Evolutionary conservation across 35 echinoderm and acorn worm genomes (phyloP), one percentile per base, ranked within the genome.

Genomic region (Lytechinus variegatus): DNA sequence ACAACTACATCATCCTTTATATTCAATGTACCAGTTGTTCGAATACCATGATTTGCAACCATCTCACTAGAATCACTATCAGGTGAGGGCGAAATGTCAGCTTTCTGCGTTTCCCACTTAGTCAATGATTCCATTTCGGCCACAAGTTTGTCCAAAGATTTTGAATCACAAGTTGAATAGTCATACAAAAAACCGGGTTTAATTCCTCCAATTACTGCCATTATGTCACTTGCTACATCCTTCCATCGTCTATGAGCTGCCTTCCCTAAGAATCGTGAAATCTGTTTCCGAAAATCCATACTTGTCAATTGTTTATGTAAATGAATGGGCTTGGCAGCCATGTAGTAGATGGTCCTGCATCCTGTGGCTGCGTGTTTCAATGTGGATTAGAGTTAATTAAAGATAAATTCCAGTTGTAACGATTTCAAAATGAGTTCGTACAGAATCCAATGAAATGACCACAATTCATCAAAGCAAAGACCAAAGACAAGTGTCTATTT

Each of bases 111-210:
- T 19, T 24, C 19, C 19, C 66, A 79, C 16, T 79, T 79, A 2
- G 16, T 24, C 66, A 79, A 24, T 6, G 21, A 79, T 79, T 79
- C 66, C 16, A 79, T 14, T 79, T 93, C 92, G 6, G 52, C 21
- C 14, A 54, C 92, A 2, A 93, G 55, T 57, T 27, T 93, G 52
- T 55, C 29, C 92, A 93, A 24, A 6, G 53, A 93, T 57, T 93
- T 54, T 93, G 92, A 54, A 11, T 93, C 19, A 27, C 92, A 93
- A 24, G 27, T 9, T 56, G 89, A 86, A 61, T 95, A 97, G 54
- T 97, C 96, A 29, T 91, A 97, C 8, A 95, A 61, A 86, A 96
- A 96, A 95, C 94, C 52, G 91, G 96, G 94, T 66, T 96, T 96
- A 6, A 95, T 86, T 60, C 96, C 96, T 87, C 27, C 27, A 3